A percentile compares a stretch with the other conserved stretches of the same genome.
Conservation (phyloP, 1,140 invertebrate genomes). For the Polypedilum pembai region DNA sequence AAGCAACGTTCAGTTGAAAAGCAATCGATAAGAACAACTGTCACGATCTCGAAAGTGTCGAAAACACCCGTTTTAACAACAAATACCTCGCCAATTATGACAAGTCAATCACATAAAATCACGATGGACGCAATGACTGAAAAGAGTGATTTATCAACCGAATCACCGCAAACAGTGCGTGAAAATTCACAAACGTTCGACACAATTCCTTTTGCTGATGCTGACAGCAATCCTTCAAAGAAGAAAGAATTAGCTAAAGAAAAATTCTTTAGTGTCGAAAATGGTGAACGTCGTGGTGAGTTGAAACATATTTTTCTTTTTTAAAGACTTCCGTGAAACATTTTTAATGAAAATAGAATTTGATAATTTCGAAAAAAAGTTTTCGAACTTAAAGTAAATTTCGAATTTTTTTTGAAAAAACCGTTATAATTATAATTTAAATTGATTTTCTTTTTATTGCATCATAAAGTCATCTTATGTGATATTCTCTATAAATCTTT, state of each 20-base stretch:
- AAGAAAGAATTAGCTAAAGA: not conserved
- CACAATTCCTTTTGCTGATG: slow-evolving; percentile 4
- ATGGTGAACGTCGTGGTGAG: slow-evolving; percentile 4
- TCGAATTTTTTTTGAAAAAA: too few species aligned
- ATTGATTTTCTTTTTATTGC: not conserved
- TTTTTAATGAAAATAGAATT: too few species aligned
- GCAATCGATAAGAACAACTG: slow-evolving; percentile 24
- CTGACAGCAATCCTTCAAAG: not conserved
- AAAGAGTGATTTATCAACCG: not conserved
- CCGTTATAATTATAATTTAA: not conserved
- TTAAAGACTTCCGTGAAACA: too few species aligned
- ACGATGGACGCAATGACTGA: not conserved
- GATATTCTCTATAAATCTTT: not conserved
- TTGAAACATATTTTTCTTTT: not conserved
- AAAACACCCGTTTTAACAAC: slow-evolving; percentile 21
- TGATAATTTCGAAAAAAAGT: too few species aligned
- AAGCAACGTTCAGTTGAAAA: slow-evolving; percentile 8
- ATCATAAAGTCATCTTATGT: not conserved
- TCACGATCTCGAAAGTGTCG: slow-evolving; percentile 18
- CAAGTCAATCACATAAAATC: not conserved
- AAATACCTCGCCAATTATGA: not conserved
- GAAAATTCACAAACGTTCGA: not conserved
- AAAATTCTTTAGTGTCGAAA: not conserved
- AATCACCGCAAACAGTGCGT: not conserved
- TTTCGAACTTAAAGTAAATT: too few species aligned